These are phyloP conservation scores for Leptinotarsa tumamoca DNA, from an alignment of 2,888 invertebrate genomes.

Conservation along the genomic window DNA sequence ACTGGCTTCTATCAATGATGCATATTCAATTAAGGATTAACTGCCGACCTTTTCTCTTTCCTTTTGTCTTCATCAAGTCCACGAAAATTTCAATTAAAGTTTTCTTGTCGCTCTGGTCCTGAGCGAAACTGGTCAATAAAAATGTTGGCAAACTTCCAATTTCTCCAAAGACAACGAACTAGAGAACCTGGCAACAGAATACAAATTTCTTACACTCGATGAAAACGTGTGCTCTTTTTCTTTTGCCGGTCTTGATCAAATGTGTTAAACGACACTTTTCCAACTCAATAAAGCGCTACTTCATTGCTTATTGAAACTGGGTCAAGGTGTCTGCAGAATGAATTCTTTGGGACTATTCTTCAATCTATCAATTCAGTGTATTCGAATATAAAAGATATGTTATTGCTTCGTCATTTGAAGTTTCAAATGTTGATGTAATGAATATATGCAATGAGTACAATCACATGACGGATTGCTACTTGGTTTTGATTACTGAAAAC, in stretches of 20 bases:
- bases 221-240: constrained; percentile 20
- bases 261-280: constrained; percentile 26
- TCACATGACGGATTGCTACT: too few relatives aligned
- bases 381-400: too few relatives aligned
- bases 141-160: constrained; percentile 24
- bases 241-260: constrained; percentile 18
- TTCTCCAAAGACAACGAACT: constrained; percentile 18
- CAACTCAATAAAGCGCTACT: constrained; percentile 16
- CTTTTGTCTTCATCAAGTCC: constrained; percentile 34
- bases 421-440: too few relatives aligned
- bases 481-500: too few relatives aligned
- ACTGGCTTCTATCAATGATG: background rate
- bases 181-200: constrained; percentile 14
- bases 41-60: background rate
- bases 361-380: too few relatives aligned
- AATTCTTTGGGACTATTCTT: background rate
- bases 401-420: too few relatives aligned
- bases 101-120: constrained; percentile 21
- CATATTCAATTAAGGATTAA: constrained; percentile 14
- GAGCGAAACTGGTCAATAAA: constrained; percentile 26
- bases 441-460: too few relatives aligned
- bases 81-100: constrained; percentile 40
- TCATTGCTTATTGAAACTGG: background rate
- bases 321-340: constrained; percentile 4
- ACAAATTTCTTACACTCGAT: constrained; percentile 23